Conservation (phyloP, 2,113 vertebrate genomes). For the Microcebus griseorufus region DNA sequence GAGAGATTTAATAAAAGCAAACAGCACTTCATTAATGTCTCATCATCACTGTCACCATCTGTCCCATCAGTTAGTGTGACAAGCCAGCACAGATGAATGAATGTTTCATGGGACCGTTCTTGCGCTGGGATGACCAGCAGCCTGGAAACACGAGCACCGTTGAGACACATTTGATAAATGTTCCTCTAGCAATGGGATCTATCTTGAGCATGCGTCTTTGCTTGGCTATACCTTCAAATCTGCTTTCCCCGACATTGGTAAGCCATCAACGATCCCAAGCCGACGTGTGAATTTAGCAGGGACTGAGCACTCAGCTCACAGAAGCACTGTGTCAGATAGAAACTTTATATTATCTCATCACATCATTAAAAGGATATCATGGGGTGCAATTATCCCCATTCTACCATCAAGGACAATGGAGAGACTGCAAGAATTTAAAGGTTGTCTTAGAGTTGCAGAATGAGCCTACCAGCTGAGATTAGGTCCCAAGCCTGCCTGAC, state of each 20-base stretch:
- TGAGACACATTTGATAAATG: rapidly evolving
- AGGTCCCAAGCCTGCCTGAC: rapidly evolving
- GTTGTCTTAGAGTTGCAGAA: not conserved
- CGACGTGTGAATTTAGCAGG: not conserved
- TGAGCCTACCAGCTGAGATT: not conserved
- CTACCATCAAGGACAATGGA: rapidly evolving
- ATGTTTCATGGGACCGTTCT: rapidly evolving
- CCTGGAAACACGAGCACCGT: rapidly evolving
- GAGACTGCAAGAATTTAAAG: rapidly evolving
- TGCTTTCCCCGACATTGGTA: not conserved
- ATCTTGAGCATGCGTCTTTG: not conserved
- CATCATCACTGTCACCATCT: not conserved
- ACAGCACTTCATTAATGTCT: not conserved
- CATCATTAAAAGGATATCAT: rapidly evolving
- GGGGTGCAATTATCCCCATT: rapidly evolving
- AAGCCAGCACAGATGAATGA: rapidly evolving
- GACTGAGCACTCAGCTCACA: rapidly evolving
- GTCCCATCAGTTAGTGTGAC: not conserved
- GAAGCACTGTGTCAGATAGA: rapidly evolving
- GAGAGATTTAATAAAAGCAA: not conserved
- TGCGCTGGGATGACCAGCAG: rapidly evolving
- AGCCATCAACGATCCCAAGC: rapidly evolving
- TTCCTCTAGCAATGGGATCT: rapidly evolving
- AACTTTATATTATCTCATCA: rapidly evolving
- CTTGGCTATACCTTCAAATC: not conserved